These are phyloP conservation scores for Anguilla rostrata DNA, from an alignment of 2,113 vertebrate species.

Conservation along the genomic window DNA sequence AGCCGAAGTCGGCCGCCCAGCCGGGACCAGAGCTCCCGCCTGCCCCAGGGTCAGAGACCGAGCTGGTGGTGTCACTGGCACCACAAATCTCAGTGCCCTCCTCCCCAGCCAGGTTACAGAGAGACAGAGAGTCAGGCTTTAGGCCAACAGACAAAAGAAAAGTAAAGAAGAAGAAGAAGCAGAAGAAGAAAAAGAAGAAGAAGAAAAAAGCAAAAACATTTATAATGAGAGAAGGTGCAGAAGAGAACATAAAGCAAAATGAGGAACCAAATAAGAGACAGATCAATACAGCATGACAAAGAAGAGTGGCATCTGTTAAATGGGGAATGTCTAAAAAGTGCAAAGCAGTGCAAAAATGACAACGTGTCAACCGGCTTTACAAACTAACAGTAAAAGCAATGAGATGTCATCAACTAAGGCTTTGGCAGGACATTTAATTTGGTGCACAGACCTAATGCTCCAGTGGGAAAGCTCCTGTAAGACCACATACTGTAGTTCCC, in stretches of 20 bases:
- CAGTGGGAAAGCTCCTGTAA: neutral
- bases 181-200: slow-evolving; percentile 73
- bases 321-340: slow-evolving; percentile 15
- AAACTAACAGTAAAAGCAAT: neutral
- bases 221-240: slow-evolving; percentile 68
- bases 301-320: neutral
- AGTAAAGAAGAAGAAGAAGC: slow-evolving; percentile 40
- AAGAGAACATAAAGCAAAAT: slow-evolving; percentile 56
- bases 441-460: neutral
- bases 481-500: neutral
- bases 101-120: slow-evolving; percentile 77
- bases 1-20: slow-evolving; percentile 81
- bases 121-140: slow-evolving; percentile 78
- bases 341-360: neutral
- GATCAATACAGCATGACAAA: neutral
- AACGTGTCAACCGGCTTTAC: neutral
- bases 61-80: slow-evolving; percentile 69
- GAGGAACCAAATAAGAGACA: slow-evolving; percentile 61
- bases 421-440: neutral
- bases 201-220: slow-evolving; percentile 39
- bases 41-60: slow-evolving; percentile 69
- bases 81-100: slow-evolving; percentile 68
- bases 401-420: neutral
- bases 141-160: slow-evolving; percentile 60
- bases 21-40: slow-evolving; percentile 43